Base-by-base conservation (phyloP, 2,888 invertebrate species). In the Dolomedes plantarius region DNA sequence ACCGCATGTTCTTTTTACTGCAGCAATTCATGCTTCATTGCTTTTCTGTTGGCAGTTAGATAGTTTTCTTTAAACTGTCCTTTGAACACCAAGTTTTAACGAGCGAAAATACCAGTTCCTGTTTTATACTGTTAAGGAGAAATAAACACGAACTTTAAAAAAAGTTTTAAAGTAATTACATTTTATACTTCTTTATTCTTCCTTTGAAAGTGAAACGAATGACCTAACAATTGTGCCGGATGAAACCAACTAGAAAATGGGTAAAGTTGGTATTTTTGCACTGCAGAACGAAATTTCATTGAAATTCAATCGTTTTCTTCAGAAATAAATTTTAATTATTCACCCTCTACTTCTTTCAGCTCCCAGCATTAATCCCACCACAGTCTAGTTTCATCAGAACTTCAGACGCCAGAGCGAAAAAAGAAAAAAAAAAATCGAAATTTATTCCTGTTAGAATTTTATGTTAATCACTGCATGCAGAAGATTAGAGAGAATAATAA, bases 381-480 rank as follows among this genome's bases (percentile, higher is more conserved):
- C 7, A 46, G 46, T 46, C 46, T 46, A 46, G 46, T 46, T 46
- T 13, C 6, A 56, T 1, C 5, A 23, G 23, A 56, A 56, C 23
- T 56, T 56, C 5, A 56, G 56, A 56, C 23, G 56, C 56, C 56
- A 56, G 23, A 56, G 50, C 36, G 65, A 41, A 28, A 29, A 28
- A 19, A 27, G 19, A n/a, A 31, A 69, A 62, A 69, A 78, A 69
- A 78, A 69, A 62, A 56, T 23, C 31, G 46, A 36, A 36, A 67
- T 74, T 74, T 68, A 74, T 80, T 74, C 74, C 41, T 83, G 31
- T 46, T 39, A 36, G 39, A 85, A 71, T 73, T 85, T 85, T 85
- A 85, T 85, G 83, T 77, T 85, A 85, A 85, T 85, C 83, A 77
- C 72, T 85, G 76, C 67, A 78, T 67, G 64, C 36, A 67, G 36